A percentile compares a stretch with the other conserved stretches of the same genome.
These are phyloP conservation scores for Bilobella aurantiaca DNA, from an alignment of 1,140 invertebrate species.

Conservation along the genomic window DNA sequence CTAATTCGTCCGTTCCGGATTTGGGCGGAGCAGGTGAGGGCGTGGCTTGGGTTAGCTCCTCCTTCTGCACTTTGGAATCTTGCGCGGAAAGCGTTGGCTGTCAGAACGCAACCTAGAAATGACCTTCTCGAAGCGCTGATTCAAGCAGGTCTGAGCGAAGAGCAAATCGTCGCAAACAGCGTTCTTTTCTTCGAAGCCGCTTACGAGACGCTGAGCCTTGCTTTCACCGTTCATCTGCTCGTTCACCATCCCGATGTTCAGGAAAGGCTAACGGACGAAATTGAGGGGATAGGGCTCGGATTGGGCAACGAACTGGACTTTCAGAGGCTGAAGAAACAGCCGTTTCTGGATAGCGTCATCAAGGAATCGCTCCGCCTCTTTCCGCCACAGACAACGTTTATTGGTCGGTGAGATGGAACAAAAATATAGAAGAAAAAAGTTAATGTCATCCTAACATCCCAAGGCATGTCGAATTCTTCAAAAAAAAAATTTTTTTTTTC, in stretches of 20 bases:
- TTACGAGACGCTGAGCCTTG: conserved; percentile 25
- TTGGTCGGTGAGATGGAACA: conserved; percentile 24
- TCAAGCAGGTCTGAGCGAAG: background rate
- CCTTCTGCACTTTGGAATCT: conserved; percentile 14
- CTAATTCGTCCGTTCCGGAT: conserved; percentile 11
- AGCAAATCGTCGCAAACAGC: conserved; percentile 21
- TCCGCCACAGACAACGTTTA: conserved; percentile 29
- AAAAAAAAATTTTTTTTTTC: too few relatives aligned
- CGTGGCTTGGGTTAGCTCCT: background rate
- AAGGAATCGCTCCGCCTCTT: conserved; percentile 20
- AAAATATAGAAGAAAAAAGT: too few relatives aligned
- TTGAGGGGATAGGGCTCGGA: too few relatives aligned
- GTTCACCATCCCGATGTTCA: conserved; percentile 11
- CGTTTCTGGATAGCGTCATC: conserved; percentile 15
- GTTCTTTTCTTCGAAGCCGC: conserved; percentile 28
- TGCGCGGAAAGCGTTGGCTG: conserved; percentile 2
- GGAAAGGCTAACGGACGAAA: conserved; percentile 8
- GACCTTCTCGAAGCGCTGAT: conserved; percentile 15
- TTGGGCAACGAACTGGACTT: too few relatives aligned
- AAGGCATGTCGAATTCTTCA: too few relatives aligned
- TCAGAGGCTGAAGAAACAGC: too few relatives aligned
- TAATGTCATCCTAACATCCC: too few relatives aligned
- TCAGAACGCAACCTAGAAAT: background rate
- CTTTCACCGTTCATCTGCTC: conserved; percentile 18
- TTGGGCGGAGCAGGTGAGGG: background rate